Conservation (phyloP, 2,113 vertebrate species). For the Gopherus evgoodei region DNA sequence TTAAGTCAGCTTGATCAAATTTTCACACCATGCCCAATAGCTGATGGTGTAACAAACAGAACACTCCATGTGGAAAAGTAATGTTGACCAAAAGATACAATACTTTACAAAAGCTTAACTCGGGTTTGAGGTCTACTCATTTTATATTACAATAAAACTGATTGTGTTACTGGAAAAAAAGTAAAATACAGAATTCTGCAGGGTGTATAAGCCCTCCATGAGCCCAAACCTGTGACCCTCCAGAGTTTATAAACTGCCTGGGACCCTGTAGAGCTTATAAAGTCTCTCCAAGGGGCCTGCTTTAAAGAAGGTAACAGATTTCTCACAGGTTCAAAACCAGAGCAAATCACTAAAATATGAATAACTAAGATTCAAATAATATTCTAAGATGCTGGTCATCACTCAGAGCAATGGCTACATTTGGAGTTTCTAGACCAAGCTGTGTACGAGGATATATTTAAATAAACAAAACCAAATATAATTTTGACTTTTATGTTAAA, state of each 20-base stretch:
- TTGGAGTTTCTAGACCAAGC: background rate
- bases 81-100: background rate
- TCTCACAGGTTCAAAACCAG: background rate
- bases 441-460: conserved; percentile 13
- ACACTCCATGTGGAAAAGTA: background rate
- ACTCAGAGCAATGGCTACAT: background rate
- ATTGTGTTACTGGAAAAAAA: background rate
- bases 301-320: conserved; percentile 25
- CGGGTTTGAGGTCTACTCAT: background rate
- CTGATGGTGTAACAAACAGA: background rate
- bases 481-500: background rate
- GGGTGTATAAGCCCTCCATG: background rate
- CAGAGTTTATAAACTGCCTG: conserved; percentile 20
- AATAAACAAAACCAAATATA: conserved; percentile 42
- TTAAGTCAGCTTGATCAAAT: background rate
- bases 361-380: conserved; percentile 12
- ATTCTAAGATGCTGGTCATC: background rate
- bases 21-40: background rate
- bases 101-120: background rate
- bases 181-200: background rate
- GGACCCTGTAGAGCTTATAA: background rate
- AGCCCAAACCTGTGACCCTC: background rate
- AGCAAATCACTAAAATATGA: background rate
- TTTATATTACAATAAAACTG: background rate
- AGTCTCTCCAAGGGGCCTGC: background rate